phyloP scores from a whole-genome alignment of 1,140 invertebrate genomes.

The Glomeris maerens region DNA sequence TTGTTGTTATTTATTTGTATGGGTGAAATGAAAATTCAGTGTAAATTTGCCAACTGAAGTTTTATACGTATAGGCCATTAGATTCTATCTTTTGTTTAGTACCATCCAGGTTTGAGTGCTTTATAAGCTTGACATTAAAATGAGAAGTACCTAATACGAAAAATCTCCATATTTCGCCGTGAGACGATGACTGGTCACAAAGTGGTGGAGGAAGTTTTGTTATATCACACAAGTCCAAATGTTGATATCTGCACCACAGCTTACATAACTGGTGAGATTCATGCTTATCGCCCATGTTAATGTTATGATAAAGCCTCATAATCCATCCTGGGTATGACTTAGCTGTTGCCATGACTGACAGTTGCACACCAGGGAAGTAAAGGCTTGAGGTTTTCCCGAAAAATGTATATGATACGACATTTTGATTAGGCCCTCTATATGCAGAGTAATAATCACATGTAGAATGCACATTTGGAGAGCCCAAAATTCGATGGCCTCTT shows the following conservation, averaged over 20 bases:
- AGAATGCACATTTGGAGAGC: too few relatives aligned
- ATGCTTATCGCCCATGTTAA: not conserved
- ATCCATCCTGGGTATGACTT: not conserved
- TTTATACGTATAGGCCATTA: too few relatives aligned
- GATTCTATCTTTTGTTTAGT: too few relatives aligned
- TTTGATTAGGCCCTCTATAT: not conserved
- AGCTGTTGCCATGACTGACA: not conserved
- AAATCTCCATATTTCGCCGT: not conserved
- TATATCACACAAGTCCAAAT: not conserved
- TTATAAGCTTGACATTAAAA: too few relatives aligned
- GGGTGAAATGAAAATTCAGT: too few relatives aligned
- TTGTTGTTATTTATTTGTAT: too few relatives aligned
- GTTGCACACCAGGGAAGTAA: not conserved
- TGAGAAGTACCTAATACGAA: too few relatives aligned
- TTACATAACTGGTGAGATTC: not conserved
- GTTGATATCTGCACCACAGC: not conserved
- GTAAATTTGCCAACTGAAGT: too few relatives aligned
- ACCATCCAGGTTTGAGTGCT: too few relatives aligned
- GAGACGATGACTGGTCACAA: not conserved
- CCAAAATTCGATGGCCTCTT: too few relatives aligned
- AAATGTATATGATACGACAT: not conserved
- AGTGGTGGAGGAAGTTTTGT: not conserved
- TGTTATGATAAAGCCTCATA: not conserved
- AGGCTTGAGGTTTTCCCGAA: not conserved
- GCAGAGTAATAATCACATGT: not conserved